Percentiles rank a stretch among this genome's conserved stretches.
Conservation (phyloP, 1,140 invertebrate species). For the Leptestheria dahalacensis region DNA sequence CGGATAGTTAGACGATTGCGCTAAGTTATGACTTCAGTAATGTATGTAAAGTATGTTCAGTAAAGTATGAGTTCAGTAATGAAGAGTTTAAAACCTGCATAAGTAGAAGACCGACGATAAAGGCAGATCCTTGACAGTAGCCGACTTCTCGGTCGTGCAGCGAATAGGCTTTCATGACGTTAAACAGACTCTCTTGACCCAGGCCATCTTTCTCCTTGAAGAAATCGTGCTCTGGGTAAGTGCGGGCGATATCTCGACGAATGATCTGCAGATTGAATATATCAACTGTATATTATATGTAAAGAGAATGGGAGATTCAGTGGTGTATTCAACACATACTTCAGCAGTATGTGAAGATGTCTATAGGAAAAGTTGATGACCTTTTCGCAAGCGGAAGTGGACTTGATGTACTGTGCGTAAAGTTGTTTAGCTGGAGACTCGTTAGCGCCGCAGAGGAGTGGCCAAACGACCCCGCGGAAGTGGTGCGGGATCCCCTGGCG, state of each 20-base stretch:
- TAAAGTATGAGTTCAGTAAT: neutral
- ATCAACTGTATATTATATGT: neutral
- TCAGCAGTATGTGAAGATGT: neutral
- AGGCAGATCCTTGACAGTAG: constrained; percentile 95
- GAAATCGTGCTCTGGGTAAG: constrained; percentile 97
- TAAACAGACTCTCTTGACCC: constrained; percentile 93
- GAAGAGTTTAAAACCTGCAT: constrained; percentile 48
- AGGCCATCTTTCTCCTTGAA: constrained; percentile 95
- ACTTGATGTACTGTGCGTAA: constrained; percentile 92
- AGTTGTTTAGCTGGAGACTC: constrained; percentile 76
- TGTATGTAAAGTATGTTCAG: too few species aligned
- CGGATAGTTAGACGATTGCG: too few species aligned
- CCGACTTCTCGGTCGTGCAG: constrained; percentile 94
- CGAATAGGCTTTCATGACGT: constrained; percentile 98
- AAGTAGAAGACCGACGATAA: constrained; percentile 83
- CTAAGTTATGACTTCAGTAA: too few species aligned
- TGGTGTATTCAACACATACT: neutral
- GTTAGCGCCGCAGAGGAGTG: constrained; percentile 80
- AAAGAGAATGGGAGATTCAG: neutral
- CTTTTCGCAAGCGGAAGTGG: constrained; percentile 93
- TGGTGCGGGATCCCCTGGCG: constrained; percentile 90
- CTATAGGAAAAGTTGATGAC: constrained; percentile 30
- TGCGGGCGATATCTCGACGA: constrained; percentile 86
- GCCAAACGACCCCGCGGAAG: constrained; percentile 94
- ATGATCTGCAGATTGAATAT: constrained; percentile 41